Evolutionary conservation across 1,140 invertebrate species (phyloP).

Genomic region (Lordiphosa stackelbergi): DNA sequence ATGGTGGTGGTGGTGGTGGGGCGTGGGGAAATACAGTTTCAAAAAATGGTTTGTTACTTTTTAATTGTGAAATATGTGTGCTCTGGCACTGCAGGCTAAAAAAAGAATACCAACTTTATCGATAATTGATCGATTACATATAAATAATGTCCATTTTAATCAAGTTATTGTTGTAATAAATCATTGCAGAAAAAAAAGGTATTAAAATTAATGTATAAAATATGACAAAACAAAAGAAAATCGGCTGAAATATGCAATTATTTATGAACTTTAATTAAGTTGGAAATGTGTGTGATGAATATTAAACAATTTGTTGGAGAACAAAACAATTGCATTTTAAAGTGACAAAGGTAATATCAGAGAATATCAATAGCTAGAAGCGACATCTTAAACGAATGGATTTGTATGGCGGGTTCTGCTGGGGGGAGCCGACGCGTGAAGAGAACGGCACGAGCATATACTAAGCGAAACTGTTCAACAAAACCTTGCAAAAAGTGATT

Average conservation of each 20-base stretch:
- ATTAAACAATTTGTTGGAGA: no score
- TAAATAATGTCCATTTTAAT: constrained; percentile 13
- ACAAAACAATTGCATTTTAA: no score
- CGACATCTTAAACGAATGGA: no score
- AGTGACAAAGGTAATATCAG: no score
- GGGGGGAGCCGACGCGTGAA: no score
- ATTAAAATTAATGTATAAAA: constrained; percentile 1
- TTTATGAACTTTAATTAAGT: neutral
- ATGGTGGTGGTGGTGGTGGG: neutral
- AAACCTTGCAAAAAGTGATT: no score
- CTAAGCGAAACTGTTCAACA: no score
- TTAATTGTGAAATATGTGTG: constrained; percentile 28
- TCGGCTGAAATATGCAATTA: neutral
- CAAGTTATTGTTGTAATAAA: constrained; percentile 11
- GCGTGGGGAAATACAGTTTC: constrained; percentile 22
- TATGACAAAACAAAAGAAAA: constrained; percentile 4
- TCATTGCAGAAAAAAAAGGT: constrained; percentile 1
- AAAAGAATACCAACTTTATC: constrained; percentile 8
- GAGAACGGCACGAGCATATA: no score
- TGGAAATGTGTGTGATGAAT: no score
- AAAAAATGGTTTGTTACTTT: constrained; percentile 33
- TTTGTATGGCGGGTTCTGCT: no score
- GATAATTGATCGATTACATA: constrained; percentile 50
- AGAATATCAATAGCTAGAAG: no score
- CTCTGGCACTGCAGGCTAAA: constrained; percentile 18